Conservation (phyloP, 2,888 invertebrate species). For the Metalampra italica region DNA sequence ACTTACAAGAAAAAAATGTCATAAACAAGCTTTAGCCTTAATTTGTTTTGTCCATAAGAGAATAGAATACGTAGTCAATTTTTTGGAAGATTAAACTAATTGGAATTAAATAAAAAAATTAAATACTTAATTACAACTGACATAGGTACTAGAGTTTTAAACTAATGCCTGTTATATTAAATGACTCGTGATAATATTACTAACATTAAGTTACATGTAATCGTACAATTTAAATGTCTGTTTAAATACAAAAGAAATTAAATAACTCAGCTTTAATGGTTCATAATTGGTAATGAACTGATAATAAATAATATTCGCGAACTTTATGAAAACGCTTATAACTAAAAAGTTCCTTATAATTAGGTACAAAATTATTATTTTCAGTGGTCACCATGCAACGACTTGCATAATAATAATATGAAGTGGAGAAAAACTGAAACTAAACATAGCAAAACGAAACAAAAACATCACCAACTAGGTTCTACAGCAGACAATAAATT, state of each 20-base stretch:
- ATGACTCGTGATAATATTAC: conserved; percentile 76
- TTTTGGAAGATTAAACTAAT: conserved; percentile 72
- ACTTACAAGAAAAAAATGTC: conserved; percentile 76
- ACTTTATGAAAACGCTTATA: conserved; percentile 73
- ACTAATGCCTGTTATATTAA: conserved; percentile 74
- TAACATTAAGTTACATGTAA: conserved; percentile 70
- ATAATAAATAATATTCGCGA: conserved; percentile 78
- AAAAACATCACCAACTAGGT: conserved; percentile 57
- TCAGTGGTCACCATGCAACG: conserved; percentile 68
- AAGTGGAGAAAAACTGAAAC: conserved; percentile 67
- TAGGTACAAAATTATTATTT: conserved; percentile 77
- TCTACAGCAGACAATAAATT: conserved; percentile 43
- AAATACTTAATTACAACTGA: conserved; percentile 77
- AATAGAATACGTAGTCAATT: conserved; percentile 65
- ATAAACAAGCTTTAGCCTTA: conserved; percentile 72
- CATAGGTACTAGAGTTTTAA: conserved; percentile 69
- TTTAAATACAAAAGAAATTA: conserved; percentile 77
- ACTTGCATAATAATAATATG: conserved; percentile 36
- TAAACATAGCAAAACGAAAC: conserved; percentile 41
- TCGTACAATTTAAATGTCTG: conserved; percentile 64
- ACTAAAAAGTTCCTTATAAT: conserved; percentile 64
- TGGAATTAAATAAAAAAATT: conserved; percentile 76
- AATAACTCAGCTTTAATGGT: conserved; percentile 75
- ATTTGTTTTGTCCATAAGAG: conserved; percentile 67
- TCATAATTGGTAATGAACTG: conserved; percentile 75